phyloP scores from a whole-genome alignment of 1,140 invertebrate genomes.

The Pseudomyrmex concolor region DNA sequence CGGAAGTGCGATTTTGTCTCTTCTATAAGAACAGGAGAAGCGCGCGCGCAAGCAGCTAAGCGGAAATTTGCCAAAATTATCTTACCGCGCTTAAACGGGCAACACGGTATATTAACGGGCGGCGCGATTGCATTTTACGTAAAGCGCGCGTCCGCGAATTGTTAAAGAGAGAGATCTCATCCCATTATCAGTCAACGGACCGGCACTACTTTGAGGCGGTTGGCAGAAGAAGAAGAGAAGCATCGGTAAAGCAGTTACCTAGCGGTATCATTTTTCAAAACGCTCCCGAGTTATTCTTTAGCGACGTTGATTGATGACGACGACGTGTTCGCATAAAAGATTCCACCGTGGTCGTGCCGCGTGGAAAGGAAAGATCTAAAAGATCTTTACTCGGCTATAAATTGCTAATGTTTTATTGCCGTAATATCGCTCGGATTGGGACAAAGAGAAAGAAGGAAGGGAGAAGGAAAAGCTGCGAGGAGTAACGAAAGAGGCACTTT shows the following conservation, averaged over 20 bases:
- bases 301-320: constrained; percentile 69
- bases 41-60: too few species aligned
- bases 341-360: constrained; percentile 50
- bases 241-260: constrained; percentile 61
- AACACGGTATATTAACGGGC: constrained; percentile 18
- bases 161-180: constrained; percentile 32
- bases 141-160: constrained; percentile 46
- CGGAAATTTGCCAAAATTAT: constrained; percentile 31
- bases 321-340: constrained; percentile 67
- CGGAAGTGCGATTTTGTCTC: neutral
- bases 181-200: constrained; percentile 58
- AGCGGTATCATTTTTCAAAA: constrained; percentile 67
- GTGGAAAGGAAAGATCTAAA: constrained; percentile 63
- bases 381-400: constrained; percentile 65
- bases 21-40: too few species aligned
- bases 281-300: constrained; percentile 67
- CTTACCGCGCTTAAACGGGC: neutral
- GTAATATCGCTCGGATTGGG: constrained; percentile 32
- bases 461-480: too few species aligned
- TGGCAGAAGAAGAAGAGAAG: constrained; percentile 22
- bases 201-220: neutral
- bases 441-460: too few species aligned
- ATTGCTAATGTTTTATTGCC: constrained; percentile 71
- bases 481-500: neutral
- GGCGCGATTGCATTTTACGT: constrained; percentile 31